Base-by-base conservation (phyloP, 2,113 vertebrate species). In the Seriola aureovittata region DNA sequence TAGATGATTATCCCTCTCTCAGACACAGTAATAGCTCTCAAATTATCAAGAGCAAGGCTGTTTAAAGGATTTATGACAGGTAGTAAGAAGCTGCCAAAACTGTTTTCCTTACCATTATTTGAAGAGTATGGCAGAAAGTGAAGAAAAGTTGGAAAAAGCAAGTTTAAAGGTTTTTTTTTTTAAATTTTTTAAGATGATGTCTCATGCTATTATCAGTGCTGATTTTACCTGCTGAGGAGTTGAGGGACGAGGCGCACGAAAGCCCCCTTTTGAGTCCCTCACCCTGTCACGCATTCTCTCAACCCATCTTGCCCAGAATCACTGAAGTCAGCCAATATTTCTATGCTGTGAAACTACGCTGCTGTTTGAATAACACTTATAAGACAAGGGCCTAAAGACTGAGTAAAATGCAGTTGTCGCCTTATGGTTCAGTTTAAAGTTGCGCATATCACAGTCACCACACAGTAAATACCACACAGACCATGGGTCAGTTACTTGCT, bases 1-100 rank as follows among this genome's bases (percentile, higher is more conserved):
- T 74, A 54, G 69, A 88, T 88, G 57, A 91, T 88, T 81, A 85
- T 75, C 71, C 52, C 12, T 78, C 79, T 82, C 80, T 32, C 48
- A 84, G 75, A 91, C 65, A 42, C 60, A 42, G 48, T 80, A 85
- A 85, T 77, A 36, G 78, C 65, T 60, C 58, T 71, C 25, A 85
- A 76, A 92, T 87, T 62, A 89, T 85, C 75, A 60, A 88, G 75
- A 48, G 78, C 69, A 64, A 57, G 63, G 52, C 67, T 81, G 76
- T 91, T 85, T 75, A 73, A 44, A 44, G 77, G 64, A 83, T 84
- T 84, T 74, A 73, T 70, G 71, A 80, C 79, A 82, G 57, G 69
- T 78, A 29, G 69, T 62, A 25, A 78, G 60, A 72, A 58, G 42
- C 66, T 79, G 72, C 23, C 65, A 38, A 69, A 79, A 54, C 17